Evolutionary conservation across 2,797 vertebrate species (phyloP), one percentile per base, ranked within the genome.

Genomic region (Anniella stebbinsi): DNA sequence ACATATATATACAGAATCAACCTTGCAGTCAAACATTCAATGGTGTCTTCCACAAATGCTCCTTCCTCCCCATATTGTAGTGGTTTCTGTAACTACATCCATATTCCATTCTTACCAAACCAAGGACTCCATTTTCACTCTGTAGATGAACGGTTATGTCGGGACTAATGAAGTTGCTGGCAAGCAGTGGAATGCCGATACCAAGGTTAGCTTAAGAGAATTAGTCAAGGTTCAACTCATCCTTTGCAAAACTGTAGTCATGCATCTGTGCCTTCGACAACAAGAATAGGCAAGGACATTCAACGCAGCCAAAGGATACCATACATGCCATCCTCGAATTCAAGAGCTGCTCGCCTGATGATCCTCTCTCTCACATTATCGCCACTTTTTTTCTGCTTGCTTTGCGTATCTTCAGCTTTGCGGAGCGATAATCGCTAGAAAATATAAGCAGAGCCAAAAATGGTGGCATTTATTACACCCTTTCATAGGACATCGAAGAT

Each of bases 271-370:
- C 77, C 57, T 87, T 33, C 41, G 36, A 21, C 21, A 28, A 54
- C 54, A 84, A 84, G 25, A 70, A 48, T 9, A 45, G 12, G 9
- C 36, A 48, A 80, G 28, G 18, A 18, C 2, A 8, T 51, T 75
- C 1, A 84, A 2, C 54, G 87, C 30, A 84, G 11, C 18, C 10
- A 67, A 98, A 99, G 98, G 98, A 98, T 99, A 99, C 99, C 99
- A 86, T 99, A 99, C 99, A 99, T 99, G 95, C 99, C 99, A 28
- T 99, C 98, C 86, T 99, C 97, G 96, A 99, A 99, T 95, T 99
- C 99, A 76, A 99, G 97, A 54, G 99, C 99, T 5, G 99, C 99
- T 38, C 99, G 96, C 77, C 98, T 98, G 94, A 99, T 99, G 95
- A 99, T 99, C 90, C 98, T 97, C 93, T 99, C 99, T 86, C 99